Evolutionary conservation across 2,797 vertebrate species (phyloP), one percentile per base, ranked within the genome.

Genomic region (Martes flavigula): DNA sequence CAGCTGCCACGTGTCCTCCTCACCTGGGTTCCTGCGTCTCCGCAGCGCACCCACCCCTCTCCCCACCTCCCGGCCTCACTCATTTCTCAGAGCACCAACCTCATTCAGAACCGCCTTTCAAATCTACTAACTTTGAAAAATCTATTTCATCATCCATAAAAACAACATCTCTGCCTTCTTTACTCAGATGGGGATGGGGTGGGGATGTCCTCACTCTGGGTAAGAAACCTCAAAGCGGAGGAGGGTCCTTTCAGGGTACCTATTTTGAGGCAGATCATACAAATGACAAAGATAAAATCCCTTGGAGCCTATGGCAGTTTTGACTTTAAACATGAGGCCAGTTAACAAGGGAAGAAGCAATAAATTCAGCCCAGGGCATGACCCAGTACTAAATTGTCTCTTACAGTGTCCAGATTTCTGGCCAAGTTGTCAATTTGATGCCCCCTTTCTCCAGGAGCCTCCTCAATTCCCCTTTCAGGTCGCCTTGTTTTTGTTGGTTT

Each of bases 331-430:
- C 95, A 97, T 54, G 95, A 97, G 72, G 68, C 60, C 0, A 95
- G 90, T 96, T 97, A 98, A 97, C 97, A 94, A 97, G 96, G 78
- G 92, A 97, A 93, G 92, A 92, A 66, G 94, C 93, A 77, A 94
- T 97, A 97, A 97, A 97, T 97, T 86, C 87, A 92, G 78, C 77
- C 68, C 32, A 30, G 97, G 96, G 77, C 94, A 46, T 32, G 97
- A 97, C 97, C 97, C 79, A 64, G 84, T 91, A 84, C 98, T 97
- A 97, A 98, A 97, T 96, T 87, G 95, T 93, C 81, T 97, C 95
- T 93, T 96, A 97, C 87, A 92, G 94, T 96, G 97, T 97, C 96
- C 96, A 97, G 98, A 96, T 97, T 97, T 96, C 93, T 56, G 85
- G 95, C 97, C 96, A 94, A 91, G 40, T 96, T 96, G 97, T 97